Conservation (phyloP, 2,797 vertebrate species). For the Trachops cirrhosus region DNA sequence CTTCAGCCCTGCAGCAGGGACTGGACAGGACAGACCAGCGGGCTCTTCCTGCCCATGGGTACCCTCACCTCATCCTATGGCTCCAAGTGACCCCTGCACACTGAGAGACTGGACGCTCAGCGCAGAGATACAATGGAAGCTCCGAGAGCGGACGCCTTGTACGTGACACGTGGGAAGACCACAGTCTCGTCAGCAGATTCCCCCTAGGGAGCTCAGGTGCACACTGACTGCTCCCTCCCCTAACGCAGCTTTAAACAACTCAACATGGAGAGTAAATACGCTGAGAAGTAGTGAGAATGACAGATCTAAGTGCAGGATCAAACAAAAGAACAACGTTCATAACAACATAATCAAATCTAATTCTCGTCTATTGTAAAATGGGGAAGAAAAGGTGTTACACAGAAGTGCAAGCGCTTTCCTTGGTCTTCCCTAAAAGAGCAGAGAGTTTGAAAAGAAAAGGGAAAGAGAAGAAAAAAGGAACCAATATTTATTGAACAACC, state of each 20-base stretch:
- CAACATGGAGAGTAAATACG: background rate
- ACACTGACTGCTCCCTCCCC: background rate
- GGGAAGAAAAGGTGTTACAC: background rate
- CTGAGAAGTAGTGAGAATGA: background rate
- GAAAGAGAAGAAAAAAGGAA: background rate
- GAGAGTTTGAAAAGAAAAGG: background rate
- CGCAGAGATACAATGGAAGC: background rate
- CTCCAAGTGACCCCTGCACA: background rate
- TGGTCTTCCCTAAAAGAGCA: background rate
- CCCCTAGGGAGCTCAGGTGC: background rate
- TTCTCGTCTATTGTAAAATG: background rate
- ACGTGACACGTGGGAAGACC: background rate
- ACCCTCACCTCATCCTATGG: background rate
- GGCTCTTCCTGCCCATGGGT: background rate
- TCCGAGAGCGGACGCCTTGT: background rate
- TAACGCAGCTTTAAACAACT: conserved; percentile 2
- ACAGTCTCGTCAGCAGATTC: background rate
- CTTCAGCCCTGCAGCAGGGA: background rate
- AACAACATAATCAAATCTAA: background rate
- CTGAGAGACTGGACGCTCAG: background rate
- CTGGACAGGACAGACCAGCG: background rate
- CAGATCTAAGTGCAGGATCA: background rate
- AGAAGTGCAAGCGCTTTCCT: background rate
- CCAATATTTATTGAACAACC: background rate
- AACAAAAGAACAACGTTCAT: background rate